Base-by-base conservation (phyloP, 1,140 invertebrate species). In the Polypedilum pembai region DNA sequence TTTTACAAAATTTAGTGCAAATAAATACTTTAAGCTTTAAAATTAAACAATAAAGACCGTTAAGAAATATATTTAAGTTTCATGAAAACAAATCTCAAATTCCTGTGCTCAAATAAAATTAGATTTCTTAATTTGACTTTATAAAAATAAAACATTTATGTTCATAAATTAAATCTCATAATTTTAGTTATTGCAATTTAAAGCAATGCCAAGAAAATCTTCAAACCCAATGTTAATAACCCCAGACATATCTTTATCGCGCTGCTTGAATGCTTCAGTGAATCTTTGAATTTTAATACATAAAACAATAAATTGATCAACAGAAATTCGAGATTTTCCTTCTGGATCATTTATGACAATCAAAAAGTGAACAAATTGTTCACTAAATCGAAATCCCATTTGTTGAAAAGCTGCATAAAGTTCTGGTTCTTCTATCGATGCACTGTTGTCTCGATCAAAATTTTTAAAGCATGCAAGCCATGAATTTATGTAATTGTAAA, bases 401-500 rank as follows among this genome's bases (percentile, higher is more conserved):
- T 92, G 90, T 24, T 86, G 84, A 40, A 94, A 86, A 21, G 94
- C 94, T 85, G 89, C 86, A 17, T 83, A 82, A 24, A 96, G 83
- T 84, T 96, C 94, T 75, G 81, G 79, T 82, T 91, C 88, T 76
- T 95, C 93, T 78, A 96, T 95, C 75, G 85, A 86, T 0, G 93
- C 93, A 40, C 93, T 94, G 76, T 89, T 87, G 80, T 95, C 91
- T 66, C 85, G 83, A 82, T 96, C 94, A 82, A 90, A 94, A 15
- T 88, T 88, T 80, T 91, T 88, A 83, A 95, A 95, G 4, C 92
- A 90, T 15, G 85, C 83, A 12, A 93, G 83, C 94, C 94, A 96
- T 77, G 94, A 88, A 80, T 94, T 94, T 41, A 96, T 90, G 79
- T 95, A 97, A 73, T 89, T 91, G 83, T 92, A 97, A 8, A 97